Conservation (phyloP, 2,888 invertebrate species). For the Smittia aterrima region DNA sequence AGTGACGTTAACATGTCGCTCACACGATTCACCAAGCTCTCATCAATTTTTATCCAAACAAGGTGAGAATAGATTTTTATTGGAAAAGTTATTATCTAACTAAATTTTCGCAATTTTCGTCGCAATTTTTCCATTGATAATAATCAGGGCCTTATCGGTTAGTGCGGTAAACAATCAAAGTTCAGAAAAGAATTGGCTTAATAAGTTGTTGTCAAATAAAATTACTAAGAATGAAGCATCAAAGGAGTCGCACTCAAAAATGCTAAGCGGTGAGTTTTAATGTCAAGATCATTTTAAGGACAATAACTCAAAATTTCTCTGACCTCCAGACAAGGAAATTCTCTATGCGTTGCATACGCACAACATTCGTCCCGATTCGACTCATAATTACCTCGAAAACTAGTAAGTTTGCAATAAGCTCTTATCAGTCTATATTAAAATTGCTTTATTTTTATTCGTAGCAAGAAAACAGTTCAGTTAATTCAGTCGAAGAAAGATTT, state of each 20-base stretch:
- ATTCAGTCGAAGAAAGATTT: conserved; percentile 71
- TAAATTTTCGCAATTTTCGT: background rate
- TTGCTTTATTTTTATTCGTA: conserved; percentile 49
- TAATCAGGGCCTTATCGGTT: conserved; percentile 47
- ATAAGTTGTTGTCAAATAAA: conserved; percentile 82
- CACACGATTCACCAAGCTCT: conserved; percentile 16
- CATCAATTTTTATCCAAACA: conserved; percentile 6
- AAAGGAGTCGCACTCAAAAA: conserved; percentile 93
- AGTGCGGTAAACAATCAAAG: conserved; percentile 50
- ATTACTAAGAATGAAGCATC: conserved; percentile 73
- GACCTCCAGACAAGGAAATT: conserved; percentile 67
- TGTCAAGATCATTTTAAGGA: background rate
- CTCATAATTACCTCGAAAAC: conserved; percentile 81
- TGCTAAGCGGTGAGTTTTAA: conserved; percentile 71
- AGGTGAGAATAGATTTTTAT: background rate
- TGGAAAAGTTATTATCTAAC: background rate
- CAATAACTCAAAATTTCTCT: background rate
- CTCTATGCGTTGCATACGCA: conserved; percentile 95
- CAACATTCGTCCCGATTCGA: conserved; percentile 86
- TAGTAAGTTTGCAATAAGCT: conserved; percentile 79
- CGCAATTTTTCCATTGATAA: background rate
- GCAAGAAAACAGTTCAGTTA: conserved; percentile 75
- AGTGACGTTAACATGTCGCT: conserved; percentile 20
- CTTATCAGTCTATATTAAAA: conserved; percentile 41
- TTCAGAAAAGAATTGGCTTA: conserved; percentile 75